Percentiles rank a stretch among this genome's conserved stretches.
phyloP scores from a whole-genome alignment of 2,888 invertebrate species.

The Dryobota labecula region DNA sequence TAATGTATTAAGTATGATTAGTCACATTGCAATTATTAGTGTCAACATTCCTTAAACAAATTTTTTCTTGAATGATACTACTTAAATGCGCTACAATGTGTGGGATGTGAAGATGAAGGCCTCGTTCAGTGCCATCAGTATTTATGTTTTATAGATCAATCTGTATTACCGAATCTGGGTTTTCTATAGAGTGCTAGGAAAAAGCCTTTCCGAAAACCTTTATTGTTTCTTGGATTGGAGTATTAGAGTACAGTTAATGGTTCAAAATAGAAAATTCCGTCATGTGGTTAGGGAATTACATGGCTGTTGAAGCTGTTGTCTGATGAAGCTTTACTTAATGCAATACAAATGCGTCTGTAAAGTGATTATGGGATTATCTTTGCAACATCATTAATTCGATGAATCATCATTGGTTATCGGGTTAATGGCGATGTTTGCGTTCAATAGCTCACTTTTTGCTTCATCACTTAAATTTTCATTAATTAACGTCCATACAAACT shows the following conservation, averaged over 20 bases:
- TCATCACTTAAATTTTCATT: background rate
- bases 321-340: background rate
- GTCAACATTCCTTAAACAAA: slow-evolving; percentile 7
- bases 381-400: background rate
- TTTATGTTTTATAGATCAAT: slow-evolving; percentile 17
- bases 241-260: background rate
- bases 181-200: background rate
- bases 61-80: slow-evolving; percentile 6
- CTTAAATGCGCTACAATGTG: slow-evolving; percentile 4
- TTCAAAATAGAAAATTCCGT: background rate
- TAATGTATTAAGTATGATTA: slow-evolving; percentile 10
- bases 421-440: slow-evolving; percentile 5
- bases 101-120: slow-evolving; percentile 19
- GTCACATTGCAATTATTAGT: slow-evolving; percentile 11
- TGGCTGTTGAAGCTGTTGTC: background rate
- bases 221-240: no score
- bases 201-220: background rate
- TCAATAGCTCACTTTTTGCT: background rate
- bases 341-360: background rate
- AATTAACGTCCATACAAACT: background rate
- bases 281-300: background rate
- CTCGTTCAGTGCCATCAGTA: slow-evolving; percentile 26
- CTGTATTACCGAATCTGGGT: slow-evolving; percentile 8
- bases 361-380: slow-evolving; percentile 7
- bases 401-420: slow-evolving; percentile 2